Percentiles rank a stretch among this genome's conserved stretches.
These are phyloP conservation scores for Trichogramma evanescens DNA, from an alignment of 2,888 invertebrate genomes.

Conservation along the genomic window DNA sequence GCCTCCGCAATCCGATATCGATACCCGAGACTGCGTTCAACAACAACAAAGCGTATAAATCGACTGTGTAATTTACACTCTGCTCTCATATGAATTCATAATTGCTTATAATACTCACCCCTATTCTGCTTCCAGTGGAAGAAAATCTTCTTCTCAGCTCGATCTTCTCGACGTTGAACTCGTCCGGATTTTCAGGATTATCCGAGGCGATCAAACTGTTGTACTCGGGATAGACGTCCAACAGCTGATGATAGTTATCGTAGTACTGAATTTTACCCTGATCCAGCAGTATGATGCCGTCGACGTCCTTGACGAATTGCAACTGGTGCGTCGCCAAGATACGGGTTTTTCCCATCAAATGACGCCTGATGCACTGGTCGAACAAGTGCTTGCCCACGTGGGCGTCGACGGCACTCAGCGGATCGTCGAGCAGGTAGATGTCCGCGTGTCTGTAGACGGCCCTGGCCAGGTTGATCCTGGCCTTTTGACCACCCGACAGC, in stretches of 20 bases:
- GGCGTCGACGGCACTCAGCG: conserved; percentile 55
- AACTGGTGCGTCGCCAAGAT: conserved; percentile 73
- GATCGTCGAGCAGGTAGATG: conserved; percentile 75
- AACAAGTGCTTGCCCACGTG: conserved; percentile 70
- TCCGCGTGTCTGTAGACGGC: conserved; percentile 72
- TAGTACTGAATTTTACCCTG: conserved; percentile 36
- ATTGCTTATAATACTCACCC: conserved; percentile 21
- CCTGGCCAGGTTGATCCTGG: conserved; percentile 68
- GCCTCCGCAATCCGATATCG: conserved; percentile 35
- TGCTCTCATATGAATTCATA: neutral
- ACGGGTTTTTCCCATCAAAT: conserved; percentile 61
- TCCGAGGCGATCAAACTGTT: conserved; percentile 33
- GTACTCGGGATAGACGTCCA: conserved; percentile 36
- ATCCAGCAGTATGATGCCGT: conserved; percentile 31
- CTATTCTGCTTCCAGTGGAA: conserved; percentile 7
- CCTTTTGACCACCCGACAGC: conserved; percentile 68
- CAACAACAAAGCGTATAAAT: neutral
- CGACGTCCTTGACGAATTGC: conserved; percentile 57
- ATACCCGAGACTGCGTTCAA: conserved; percentile 33
- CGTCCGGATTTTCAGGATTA: conserved; percentile 21
- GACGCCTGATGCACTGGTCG: conserved; percentile 61
- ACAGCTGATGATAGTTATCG: conserved; percentile 33
- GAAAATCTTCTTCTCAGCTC: conserved; percentile 1
- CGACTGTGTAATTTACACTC: neutral
- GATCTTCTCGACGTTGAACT: neutral